Base-by-base conservation (phyloP, 1,140 invertebrate genomes). In the Carposina sasakii region DNA sequence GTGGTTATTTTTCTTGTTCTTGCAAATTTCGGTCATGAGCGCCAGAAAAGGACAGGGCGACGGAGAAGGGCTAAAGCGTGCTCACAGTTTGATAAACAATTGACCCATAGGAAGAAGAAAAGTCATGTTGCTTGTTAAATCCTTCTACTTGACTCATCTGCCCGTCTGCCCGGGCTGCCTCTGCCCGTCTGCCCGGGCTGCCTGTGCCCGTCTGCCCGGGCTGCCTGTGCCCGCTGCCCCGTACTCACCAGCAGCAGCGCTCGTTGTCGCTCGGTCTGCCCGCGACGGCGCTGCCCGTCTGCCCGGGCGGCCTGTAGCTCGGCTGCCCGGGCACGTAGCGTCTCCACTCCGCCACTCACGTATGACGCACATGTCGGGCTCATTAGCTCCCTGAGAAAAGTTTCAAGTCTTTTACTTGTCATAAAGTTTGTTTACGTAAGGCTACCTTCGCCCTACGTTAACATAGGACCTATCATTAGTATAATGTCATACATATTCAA, bases 381-480 rank as follows among this genome's bases (percentile, higher is more conserved):
- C 68, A 74, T 76, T 49, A 76, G 45, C 36, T 68, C 60, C 2
- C 71, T 75, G 60, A 0, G 17, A 31, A 16, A n/a, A n/a, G n/a
- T n/a, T n/a, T n/a, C n/a, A n/a, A n/a, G n/a, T n/a, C n/a, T n/a
- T n/a, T n/a, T n/a, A n/a, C n/a, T n/a, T n/a, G n/a, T n/a, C n/a
- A n/a, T n/a, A n/a, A n/a, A n/a, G n/a, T n/a, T n/a, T n/a, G n/a
- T n/a, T n/a, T n/a, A n/a, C n/a, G n/a, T n/a, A n/a, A n/a, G n/a
- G n/a, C n/a, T n/a, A n/a, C n/a, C n/a, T n/a, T n/a, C n/a, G n/a
- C n/a, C n/a, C n/a, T n/a, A n/a, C n/a, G n/a, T n/a, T n/a, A n/a
- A n/a, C n/a, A n/a, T n/a, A n/a, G n/a, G n/a, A n/a, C n/a, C n/a
- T n/a, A n/a, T n/a, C n/a, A n/a, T n/a, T n/a, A n/a, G n/a, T n/a